Evolutionary conservation across 2,113 vertebrate genomes (phyloP), one percentile per base, ranked within the genome.

Genomic region (Bufo bufo): DNA sequence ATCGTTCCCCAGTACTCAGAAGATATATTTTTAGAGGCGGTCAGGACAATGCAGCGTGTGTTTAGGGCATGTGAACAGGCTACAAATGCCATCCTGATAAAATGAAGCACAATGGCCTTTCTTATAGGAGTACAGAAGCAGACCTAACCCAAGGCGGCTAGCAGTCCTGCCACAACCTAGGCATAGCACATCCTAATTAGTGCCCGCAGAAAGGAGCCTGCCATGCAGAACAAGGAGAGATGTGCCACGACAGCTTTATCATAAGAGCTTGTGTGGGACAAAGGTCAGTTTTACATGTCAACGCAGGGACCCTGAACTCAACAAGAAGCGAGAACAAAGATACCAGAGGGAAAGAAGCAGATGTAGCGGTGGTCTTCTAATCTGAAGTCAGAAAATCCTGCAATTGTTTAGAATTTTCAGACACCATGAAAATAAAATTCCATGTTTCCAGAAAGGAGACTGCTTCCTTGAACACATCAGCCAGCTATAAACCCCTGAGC

Each of bases 111-210:
- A 50, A 69, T 47, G 89, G 82, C 4, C 23, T 75, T 7, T 49
- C 81, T 0, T 12, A 56, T 17, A 90, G 90, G 86, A 59, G 33
- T 50, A 50, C 0, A 6, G 65, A 89, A 75, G 33, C 47, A 90
- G 89, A 86, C 1, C 0, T 79, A 66, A 90, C 81, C n/a, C 89
- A 3, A 0, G 0, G 2, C 11, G 74, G 16, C 69, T 20, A 79
- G 79, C 5, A 45, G 19, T 0, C 65, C 65, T 82, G 52, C 43
- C 13, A 88, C 0, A 8, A 43, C 5, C 56, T n/a, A 1, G 3
- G 77, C 43, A 14, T 47, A 66, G 3, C 4, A 74, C 82, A 4
- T 50, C 85, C 8, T 85, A 90, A 87, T 82, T 82, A 61, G 6
- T 80, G 3, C 20, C 85, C 9, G 20, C 17, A 89, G 59, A 0